Percentiles rank a stretch among this genome's conserved stretches.
These are phyloP conservation scores for Leptodactylus fuscus DNA, from an alignment of 2,113 vertebrate genomes.

Conservation along the genomic window DNA sequence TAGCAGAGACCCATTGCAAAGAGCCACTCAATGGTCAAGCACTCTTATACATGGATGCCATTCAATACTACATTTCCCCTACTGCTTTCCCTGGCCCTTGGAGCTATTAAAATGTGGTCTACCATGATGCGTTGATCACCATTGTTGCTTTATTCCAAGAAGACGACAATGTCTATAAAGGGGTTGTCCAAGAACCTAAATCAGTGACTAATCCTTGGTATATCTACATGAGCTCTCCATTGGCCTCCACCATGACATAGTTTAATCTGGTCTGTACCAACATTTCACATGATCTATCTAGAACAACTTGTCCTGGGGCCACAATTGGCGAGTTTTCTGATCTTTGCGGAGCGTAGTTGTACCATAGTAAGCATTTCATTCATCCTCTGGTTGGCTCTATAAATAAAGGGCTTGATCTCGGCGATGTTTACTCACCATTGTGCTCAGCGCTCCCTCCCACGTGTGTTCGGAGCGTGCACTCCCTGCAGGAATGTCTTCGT, in stretches of 20 bases:
- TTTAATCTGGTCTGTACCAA: neutral
- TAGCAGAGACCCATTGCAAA: too few relatives aligned
- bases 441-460: conserved; percentile 10
- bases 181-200: too few relatives aligned
- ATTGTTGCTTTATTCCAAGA: neutral
- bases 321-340: neutral
- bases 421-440: conserved; percentile 56
- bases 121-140: neutral
- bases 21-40: too few relatives aligned
- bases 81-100: too few relatives aligned
- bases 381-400: conserved; percentile 26
- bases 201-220: too few relatives aligned
- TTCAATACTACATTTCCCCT: too few relatives aligned
- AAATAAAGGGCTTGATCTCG: conserved; percentile 24
- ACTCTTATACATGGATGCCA: too few relatives aligned
- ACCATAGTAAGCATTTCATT: conserved; percentile 18
- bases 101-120: too few relatives aligned
- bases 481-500: conserved; percentile 53
- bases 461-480: neutral
- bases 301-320: neutral
- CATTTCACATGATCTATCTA: neutral
- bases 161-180: neutral
- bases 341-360: conserved; percentile 1
- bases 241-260: neutral
- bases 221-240: neutral